Conservation (phyloP, 1,140 invertebrate species). For the Camponotus vicinus region DNA sequence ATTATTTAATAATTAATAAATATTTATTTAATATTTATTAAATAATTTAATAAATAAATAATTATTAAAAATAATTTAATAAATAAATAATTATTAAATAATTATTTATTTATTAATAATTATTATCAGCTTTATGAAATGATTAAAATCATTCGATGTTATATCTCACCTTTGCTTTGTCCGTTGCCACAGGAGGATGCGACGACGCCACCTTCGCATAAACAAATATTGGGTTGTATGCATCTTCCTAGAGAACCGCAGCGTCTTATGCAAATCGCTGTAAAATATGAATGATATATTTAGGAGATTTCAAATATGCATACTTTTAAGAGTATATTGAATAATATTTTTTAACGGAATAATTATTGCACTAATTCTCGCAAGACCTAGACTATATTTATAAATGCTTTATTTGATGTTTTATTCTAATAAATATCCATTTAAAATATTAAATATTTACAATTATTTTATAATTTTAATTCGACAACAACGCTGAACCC, state of each 20-base stretch:
- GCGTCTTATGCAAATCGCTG: conserved; percentile 91
- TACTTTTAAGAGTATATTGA: no score
- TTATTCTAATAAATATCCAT: not conserved
- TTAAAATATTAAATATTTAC: not conserved
- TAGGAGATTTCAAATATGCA: no score
- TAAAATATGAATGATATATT: conserved; percentile 81
- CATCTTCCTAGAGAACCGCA: conserved; percentile 91
- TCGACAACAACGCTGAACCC: not conserved
- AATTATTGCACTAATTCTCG: not conserved
- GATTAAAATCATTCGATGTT: not conserved
- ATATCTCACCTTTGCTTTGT: conserved; percentile 72
- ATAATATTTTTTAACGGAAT: not conserved
- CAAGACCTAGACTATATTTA: not conserved
- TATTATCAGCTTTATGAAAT: conserved; percentile 67
- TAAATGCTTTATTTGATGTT: no score
- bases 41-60: no score
- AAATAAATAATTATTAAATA: no score
- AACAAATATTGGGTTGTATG: conserved; percentile 93
- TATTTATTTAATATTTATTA: no score
- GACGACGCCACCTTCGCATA: conserved; percentile 90
- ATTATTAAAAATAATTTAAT: no score
- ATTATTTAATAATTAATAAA: no score
- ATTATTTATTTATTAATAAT: conserved; percentile 26
- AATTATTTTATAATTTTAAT: conserved; percentile 4
- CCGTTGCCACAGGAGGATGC: conserved; percentile 84